Conservation (phyloP, 2,797 vertebrate genomes). For the Adrianichthys oophorus region DNA sequence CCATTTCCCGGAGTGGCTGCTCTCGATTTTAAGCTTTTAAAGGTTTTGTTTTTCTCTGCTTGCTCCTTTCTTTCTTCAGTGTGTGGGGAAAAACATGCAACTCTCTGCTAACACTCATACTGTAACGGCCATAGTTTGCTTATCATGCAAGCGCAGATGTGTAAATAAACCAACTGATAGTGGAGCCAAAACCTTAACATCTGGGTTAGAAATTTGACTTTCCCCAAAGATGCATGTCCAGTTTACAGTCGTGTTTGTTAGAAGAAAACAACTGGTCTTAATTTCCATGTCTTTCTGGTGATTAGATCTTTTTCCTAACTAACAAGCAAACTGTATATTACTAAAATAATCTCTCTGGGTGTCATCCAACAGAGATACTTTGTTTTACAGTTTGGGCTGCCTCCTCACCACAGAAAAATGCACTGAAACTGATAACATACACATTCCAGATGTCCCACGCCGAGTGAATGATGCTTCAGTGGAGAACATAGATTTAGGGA, state of each 20-base stretch:
- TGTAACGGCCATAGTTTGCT: slow-evolving; percentile 66
- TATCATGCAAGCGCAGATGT: slow-evolving; percentile 66
- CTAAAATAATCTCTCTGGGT: slow-evolving; percentile 36
- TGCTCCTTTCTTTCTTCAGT: slow-evolving; percentile 26
- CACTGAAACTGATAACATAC: slow-evolving; percentile 65
- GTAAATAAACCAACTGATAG: slow-evolving; percentile 66
- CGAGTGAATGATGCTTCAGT: slow-evolving; percentile 36
- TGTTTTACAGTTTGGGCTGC: slow-evolving; percentile 48
- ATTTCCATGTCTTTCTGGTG: slow-evolving; percentile 29
- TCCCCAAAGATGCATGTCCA: slow-evolving; percentile 32
- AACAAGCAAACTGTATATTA: slow-evolving; percentile 36
- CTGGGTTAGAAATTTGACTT: slow-evolving; percentile 38
- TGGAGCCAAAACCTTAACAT: slow-evolving; percentile 57
- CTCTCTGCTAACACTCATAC: slow-evolving; percentile 53
- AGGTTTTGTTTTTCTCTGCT: neutral
- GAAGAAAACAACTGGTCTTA: slow-evolving; percentile 24
- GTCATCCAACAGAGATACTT: slow-evolving; percentile 37
- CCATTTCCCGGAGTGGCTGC: slow-evolving; percentile 64
- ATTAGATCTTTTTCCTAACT: slow-evolving; percentile 43
- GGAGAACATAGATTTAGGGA: slow-evolving; percentile 26
- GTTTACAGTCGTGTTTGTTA: slow-evolving; percentile 19
- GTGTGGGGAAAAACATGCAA: slow-evolving; percentile 42
- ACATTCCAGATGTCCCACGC: slow-evolving; percentile 65
- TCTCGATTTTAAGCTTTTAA: slow-evolving; percentile 46
- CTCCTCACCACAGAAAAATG: slow-evolving; percentile 53